Evolutionary conservation across 2,113 vertebrate genomes (phyloP), one percentile per base, ranked within the genome.

Genomic region (Neogale vison): DNA sequence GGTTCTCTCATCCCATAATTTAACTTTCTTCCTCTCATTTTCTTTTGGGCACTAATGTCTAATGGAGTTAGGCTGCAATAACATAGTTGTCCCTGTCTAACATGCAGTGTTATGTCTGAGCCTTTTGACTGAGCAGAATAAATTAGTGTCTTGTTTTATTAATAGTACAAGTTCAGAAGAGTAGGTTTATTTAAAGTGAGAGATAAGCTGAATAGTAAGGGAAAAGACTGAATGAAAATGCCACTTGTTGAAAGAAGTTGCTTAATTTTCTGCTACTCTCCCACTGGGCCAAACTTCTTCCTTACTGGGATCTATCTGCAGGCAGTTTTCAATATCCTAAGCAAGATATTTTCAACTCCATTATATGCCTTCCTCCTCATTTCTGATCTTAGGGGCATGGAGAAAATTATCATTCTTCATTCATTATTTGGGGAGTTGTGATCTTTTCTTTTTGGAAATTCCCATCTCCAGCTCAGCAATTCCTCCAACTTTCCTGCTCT

Each of bases 101-200:
- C 55, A 34, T 31, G 26, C 55, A 65, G 71, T 74, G 67, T 80
- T 92, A 74, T 63, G 74, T 89, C 74, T 96, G 90, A 97, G 57
- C 24, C 42, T 92, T 95, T 89, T 63, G 79, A 91, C 65, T 79
- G 84, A 88, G 86, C 9, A n/a, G 95, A 92, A 87, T 93, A 95
- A 92, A 92, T 96, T 92, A 87, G 55, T 96, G 89, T 97, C 89
- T 86, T 34, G 13, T 94, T 97, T 96, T 92, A 97, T 95, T 97
- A 95, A 87, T 86, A 80, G 55, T 52, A 8, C 15, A 76, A 50
- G 45, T 88, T 72, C 83, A 92, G 93, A 80, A 90, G 45, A 59
- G 39, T 39, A 63, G 67, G 29, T 72, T 96, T 96, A 93, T 97
- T 57, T 93, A 96, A 96, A 97, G 61, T 87, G 87, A 97, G 95